phyloP scores from a whole-genome alignment of 2,797 vertebrate species.

The Enteromius viviparus region DNA sequence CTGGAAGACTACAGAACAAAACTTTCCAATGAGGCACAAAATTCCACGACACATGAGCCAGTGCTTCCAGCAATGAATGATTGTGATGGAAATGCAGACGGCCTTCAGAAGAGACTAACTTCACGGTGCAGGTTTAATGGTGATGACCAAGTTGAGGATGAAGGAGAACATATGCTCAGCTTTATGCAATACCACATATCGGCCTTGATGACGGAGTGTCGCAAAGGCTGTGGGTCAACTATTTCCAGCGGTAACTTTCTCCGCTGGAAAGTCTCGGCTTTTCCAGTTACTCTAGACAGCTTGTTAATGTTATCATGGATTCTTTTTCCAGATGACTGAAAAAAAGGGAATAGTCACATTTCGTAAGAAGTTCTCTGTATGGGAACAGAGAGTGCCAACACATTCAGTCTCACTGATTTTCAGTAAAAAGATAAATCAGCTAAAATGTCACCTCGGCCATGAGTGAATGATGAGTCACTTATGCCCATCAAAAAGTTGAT shows the following conservation, averaged over 20 bases:
- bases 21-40: constrained; percentile 25
- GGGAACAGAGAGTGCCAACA: background rate
- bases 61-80: constrained; percentile 42
- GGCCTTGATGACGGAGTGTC: constrained; percentile 3
- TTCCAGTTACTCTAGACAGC: constrained; percentile 19
- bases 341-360: background rate
- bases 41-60: constrained; percentile 26
- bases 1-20: constrained; percentile 16
- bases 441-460: background rate
- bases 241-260: constrained; percentile 8
- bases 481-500: background rate
- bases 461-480: background rate
- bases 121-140: constrained; percentile 34
- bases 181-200: constrained; percentile 24
- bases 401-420: background rate
- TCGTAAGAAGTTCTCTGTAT: background rate
- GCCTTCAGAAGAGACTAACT: constrained; percentile 40
- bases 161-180: constrained; percentile 41
- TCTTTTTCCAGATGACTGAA: constrained; percentile 39
- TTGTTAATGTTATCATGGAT: constrained; percentile 21
- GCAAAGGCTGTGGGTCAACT: constrained; percentile 24
- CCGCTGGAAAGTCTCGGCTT: constrained; percentile 15
- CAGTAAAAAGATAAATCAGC: background rate
- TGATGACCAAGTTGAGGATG: constrained; percentile 48
- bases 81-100: constrained; percentile 48